A percentile compares a stretch with the other conserved stretches of the same genome.
phyloP scores from a whole-genome alignment of 2,113 vertebrate genomes.

The Peromyscus maniculatus region DNA sequence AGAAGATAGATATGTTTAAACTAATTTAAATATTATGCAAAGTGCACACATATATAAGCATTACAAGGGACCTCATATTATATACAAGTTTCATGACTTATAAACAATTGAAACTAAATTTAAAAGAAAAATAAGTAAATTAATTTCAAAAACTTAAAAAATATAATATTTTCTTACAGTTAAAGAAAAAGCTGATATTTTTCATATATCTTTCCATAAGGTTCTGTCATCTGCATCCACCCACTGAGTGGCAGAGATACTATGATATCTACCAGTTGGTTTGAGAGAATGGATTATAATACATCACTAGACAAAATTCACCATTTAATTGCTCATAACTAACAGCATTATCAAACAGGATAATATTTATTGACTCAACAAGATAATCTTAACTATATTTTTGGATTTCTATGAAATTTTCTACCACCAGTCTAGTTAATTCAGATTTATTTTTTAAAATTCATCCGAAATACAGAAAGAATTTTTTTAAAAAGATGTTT shows the following conservation, averaged over 20 bases:
- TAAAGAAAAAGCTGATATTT: not conserved
- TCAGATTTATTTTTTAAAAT: not conserved
- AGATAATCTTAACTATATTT: constrained; percentile 5
- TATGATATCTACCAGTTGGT: not conserved
- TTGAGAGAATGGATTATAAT: not conserved
- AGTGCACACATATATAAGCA: not conserved
- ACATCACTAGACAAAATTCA: not conserved
- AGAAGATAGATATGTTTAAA: not conserved
- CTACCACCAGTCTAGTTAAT: not conserved
- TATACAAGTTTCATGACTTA: not conserved
- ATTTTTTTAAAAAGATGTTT: constrained; percentile 12
- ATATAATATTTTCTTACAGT: constrained; percentile 9
- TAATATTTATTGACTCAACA: constrained; percentile 16
- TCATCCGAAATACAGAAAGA: not conserved
- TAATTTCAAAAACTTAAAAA: not conserved
- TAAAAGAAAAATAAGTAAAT: not conserved
- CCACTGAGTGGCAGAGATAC: not conserved
- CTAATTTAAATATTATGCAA: not conserved
- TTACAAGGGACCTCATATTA: not conserved
- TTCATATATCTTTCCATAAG: not conserved
- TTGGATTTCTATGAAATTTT: constrained; percentile 28
- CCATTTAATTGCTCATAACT: not conserved
- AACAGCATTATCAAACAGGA: not conserved
- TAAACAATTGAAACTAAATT: not conserved
- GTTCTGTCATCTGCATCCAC: not conserved